Percentiles rank a stretch among this genome's conserved stretches.
Evolutionary conservation across 2,888 invertebrate species (phyloP).

Genomic region (Coecobrya sp.): DNA sequence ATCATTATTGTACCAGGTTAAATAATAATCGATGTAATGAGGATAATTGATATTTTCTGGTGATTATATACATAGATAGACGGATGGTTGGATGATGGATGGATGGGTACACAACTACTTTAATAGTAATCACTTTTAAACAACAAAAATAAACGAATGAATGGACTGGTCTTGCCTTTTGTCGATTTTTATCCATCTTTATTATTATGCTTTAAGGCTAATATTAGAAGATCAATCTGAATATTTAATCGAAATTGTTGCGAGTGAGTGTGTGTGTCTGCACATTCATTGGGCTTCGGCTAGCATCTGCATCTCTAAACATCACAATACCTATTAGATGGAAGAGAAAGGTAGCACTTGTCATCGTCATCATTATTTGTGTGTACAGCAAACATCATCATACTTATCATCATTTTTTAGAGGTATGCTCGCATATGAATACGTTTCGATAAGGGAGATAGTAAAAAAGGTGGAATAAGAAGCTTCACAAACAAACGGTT

Average conservation of each 20-base stretch:
- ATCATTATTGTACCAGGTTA: neutral
- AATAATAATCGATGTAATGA: constrained; percentile 26
- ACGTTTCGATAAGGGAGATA: too few relatives aligned
- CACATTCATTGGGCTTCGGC: neutral
- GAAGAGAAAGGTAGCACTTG: neutral
- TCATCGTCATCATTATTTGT: neutral
- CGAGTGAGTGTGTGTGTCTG: neutral
- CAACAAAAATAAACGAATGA: neutral
- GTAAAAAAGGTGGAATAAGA: neutral
- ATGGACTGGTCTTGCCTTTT: neutral
- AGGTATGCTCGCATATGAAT: too few relatives aligned
- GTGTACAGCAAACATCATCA: neutral
- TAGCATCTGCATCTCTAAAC: neutral
- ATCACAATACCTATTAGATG: neutral
- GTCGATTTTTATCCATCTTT: constrained; percentile 36
- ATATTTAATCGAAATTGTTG: constrained; percentile 16
- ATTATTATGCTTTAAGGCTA: constrained; percentile 40
- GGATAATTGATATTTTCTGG: constrained; percentile 51
- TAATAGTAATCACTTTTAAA: neutral
- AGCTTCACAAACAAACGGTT: neutral
- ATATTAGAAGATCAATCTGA: constrained; percentile 45
- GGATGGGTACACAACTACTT: neutral
- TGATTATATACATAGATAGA: constrained; percentile 46
- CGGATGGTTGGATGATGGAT: constrained; percentile 27
- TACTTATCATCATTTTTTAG: neutral